A percentile compares a stretch with the other conserved stretches of the same genome.
Evolutionary conservation across 2,113 vertebrate species (phyloP).

Genomic region (Peromyscus californicus): DNA sequence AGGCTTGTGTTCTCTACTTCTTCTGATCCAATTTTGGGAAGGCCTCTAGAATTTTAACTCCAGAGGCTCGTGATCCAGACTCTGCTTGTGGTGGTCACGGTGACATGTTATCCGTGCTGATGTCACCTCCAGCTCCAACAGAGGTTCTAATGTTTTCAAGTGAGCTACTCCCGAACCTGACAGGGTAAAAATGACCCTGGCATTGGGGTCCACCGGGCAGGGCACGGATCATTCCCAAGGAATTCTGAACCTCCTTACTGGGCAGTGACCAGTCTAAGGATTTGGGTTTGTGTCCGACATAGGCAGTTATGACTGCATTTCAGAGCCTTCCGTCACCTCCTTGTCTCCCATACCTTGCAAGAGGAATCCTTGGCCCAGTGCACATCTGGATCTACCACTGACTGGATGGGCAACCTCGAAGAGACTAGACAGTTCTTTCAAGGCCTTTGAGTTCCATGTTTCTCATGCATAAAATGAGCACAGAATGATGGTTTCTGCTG

Average conservation of each 20-base stretch:
- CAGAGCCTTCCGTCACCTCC: not conserved
- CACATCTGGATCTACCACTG: not conserved
- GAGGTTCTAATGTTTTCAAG: not conserved
- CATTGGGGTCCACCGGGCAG: accelerated
- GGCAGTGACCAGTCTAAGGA: not conserved
- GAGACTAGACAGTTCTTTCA: not conserved
- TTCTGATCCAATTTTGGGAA: not conserved
- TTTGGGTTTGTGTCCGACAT: accelerated
- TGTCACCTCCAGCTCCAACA: not conserved
- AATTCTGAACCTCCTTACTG: not conserved
- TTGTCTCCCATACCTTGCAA: not conserved
- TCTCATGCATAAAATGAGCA: not conserved
- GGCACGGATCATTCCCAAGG: not conserved
- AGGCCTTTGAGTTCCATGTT: not conserved
- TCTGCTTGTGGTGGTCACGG: accelerated
- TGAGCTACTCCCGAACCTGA: not conserved
- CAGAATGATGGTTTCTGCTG: not conserved
- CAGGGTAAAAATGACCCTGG: not conserved
- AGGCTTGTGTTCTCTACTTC: not conserved
- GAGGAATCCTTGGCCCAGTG: not conserved
- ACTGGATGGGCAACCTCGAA: not conserved
- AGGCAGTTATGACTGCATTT: accelerated
- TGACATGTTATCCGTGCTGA: accelerated
- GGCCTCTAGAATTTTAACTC: not conserved
- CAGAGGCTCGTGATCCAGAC: not conserved